Evolutionary conservation across 2,797 vertebrate genomes (phyloP), one percentile per base, ranked within the genome.

Genomic region (Sebastes cheni): DNA sequence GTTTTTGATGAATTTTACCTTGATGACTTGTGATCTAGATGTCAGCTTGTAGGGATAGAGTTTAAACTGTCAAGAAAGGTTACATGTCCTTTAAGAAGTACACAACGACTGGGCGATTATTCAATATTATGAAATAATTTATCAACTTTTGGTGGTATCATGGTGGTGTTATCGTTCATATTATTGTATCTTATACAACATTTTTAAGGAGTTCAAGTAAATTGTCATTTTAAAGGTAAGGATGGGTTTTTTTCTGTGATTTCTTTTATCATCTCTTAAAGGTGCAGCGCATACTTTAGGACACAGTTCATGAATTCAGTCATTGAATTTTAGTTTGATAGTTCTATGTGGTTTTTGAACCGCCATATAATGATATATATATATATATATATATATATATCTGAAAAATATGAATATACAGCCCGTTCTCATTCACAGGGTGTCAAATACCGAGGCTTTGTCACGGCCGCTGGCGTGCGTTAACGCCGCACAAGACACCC

Each of bases 381-480:
- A 7, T 30, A 29, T 29, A 6, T 0, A 52, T 3, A 18, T 50
- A 8, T 52, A 52, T 20, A 60, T 5, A 14, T 29, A n/a, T 72
- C 12, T 3, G 20, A 46, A 46, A 60, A 72, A 62, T 30, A 42
- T 46, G 8, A 69, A 55, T 3, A 7, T 25, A 16, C 42, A 46
- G 42, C 42, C 42, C 16, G 0, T 46, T 46, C 5, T 46, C 42
- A 46, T 46, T 46, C 6, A 14, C 42, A 16, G 16, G 42, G 16
- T 18, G 42, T 18, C 16, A 46, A 8, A 46, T 46, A 46, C 16
- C 0, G 42, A 18, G 16, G 16, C 42, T 46, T 46, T 46, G 42
- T 46, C 42, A 46, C 16, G 42, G 16, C 7, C 7, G 6, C 4
- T 0, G 16, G 7, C 16, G 6, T 18, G 16, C 3, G 1, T 46